Evolutionary conservation across 2,113 vertebrate genomes (phyloP).

Genomic region (Forbesichthys papilliferus): DNA sequence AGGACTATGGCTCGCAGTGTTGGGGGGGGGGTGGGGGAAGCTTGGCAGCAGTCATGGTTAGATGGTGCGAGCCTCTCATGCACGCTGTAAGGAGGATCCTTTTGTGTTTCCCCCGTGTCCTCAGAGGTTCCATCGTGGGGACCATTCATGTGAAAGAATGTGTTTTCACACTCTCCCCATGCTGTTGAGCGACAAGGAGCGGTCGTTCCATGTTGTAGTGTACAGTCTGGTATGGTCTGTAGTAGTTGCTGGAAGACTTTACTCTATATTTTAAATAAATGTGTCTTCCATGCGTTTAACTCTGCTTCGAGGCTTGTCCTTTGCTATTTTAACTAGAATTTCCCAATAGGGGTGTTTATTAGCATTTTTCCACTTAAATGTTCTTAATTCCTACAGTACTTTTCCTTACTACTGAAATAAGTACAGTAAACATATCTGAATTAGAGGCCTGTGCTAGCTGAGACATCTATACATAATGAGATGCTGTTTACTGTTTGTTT

Average conservation of each 20-base stretch:
- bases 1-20: slow-evolving; percentile 19
- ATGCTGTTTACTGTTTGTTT: no score
- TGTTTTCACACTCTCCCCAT: slow-evolving; percentile 42
- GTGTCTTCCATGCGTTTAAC: no score
- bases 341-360: no score
- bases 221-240: slow-evolving; percentile 6
- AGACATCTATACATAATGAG: no score
- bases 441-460: no score
- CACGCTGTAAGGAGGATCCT: slow-evolving; percentile 24
- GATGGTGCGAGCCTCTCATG: slow-evolving; percentile 34
- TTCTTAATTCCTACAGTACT: no score
- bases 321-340: no score
- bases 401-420: no score
- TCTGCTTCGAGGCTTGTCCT: no score
- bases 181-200: slow-evolving; percentile 50
- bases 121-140: slow-evolving; percentile 54
- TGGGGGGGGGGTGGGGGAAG: background rate
- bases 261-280: no score
- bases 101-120: slow-evolving; percentile 49
- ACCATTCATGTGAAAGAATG: slow-evolving; percentile 54
- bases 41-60: slow-evolving; percentile 41
- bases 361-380: no score
- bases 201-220: slow-evolving; percentile 44
- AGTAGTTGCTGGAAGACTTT: background rate
- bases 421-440: no score